Percentiles rank a stretch among this genome's conserved stretches.
These are phyloP conservation scores for Pollicipes pollicipes DNA, from an alignment of 1,140 invertebrate species.

Conservation along the genomic window DNA sequence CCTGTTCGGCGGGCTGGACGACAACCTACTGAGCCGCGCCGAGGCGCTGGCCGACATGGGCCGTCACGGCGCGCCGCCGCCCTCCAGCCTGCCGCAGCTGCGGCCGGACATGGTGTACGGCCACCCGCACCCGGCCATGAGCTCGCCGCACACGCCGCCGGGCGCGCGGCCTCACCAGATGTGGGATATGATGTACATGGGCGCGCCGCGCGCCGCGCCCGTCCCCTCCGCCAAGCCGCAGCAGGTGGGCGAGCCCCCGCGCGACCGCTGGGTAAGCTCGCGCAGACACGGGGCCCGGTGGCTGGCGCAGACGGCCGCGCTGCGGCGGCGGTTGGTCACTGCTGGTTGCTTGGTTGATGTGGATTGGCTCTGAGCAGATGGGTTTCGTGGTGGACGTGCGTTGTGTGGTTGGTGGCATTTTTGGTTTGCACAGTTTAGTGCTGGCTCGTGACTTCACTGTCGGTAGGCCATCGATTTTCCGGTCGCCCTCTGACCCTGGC, in stretches of 20 bases:
- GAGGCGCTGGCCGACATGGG: constrained; percentile 83
- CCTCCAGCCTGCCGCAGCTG: constrained; percentile 45
- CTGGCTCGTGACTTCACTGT: too few relatives aligned
- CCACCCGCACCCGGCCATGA: constrained; percentile 30
- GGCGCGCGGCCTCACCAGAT: constrained; percentile 17
- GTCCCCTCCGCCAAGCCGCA: neutral
- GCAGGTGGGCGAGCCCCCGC: neutral
- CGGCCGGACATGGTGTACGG: constrained; percentile 91
- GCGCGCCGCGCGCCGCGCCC: too few relatives aligned
- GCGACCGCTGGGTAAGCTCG: neutral
- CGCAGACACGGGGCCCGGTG: too few relatives aligned
- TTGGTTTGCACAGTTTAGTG: too few relatives aligned
- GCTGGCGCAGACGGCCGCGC: too few relatives aligned
- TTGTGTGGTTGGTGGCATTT: too few relatives aligned
- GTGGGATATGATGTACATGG: constrained; percentile 8
- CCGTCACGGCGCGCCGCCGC: constrained; percentile 43
- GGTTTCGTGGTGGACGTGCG: too few relatives aligned
- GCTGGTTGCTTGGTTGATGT: too few relatives aligned
- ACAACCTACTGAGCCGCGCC: constrained; percentile 73
- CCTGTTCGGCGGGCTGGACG: constrained; percentile 48
- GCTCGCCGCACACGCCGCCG: constrained; percentile 19
- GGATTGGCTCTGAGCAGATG: too few relatives aligned
- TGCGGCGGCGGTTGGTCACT: too few relatives aligned
- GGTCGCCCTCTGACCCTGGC: too few relatives aligned
- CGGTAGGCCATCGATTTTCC: too few relatives aligned